Base-by-base conservation (phyloP, 1,140 invertebrate species). In the Eriocheir sinensis region DNA sequence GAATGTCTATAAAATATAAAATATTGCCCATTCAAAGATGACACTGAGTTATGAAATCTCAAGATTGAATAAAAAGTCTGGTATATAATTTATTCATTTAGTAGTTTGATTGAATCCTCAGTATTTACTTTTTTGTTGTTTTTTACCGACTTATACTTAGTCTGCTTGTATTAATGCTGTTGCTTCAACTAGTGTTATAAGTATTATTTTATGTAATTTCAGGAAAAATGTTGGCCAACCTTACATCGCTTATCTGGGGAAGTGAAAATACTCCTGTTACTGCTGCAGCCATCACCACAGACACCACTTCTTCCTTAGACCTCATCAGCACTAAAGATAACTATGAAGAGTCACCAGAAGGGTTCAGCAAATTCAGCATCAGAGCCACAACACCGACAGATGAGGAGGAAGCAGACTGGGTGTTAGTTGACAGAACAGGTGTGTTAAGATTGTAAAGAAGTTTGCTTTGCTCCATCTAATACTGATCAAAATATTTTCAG, bases 191-290 rank as follows among this genome's bases (percentile, higher is more conserved):
- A 1, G 27, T 1, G 21, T 72, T n/a, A 72, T 72, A 21, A 21
- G 89, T 38, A n/a, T 32, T 53, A 27, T 48, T 79, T 80, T 21
- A 30, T 38, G 8, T 60, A 32, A 21, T 86, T 91, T 12, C 93
- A 94, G 93, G 91, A 38, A 94, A 91, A 48, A 94, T 94, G 93
- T 89, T 94, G 79, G 93, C 93, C 41, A 94, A 94, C 80, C 80
- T 94, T 15, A 91, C 93, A 40, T 94, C 93, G 12, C 89, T 94
- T 89, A 94, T 94, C 72, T 94, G 93, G 93, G 93, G 93, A 41
- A 94, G 80, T 41, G 44, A 41, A 48, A 94, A 32, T 44, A 86
- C 80, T 9, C 30, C 89, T 8, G 30, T 48, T 0, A 48, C 93
- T n/a, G 40, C 72, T n/a, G 32, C 88, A 6, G 72, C 93, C 89